Evolutionary conservation across 2,797 vertebrate species (phyloP), one percentile per base, ranked within the genome.

Genomic region (Eulemur coronatus): DNA sequence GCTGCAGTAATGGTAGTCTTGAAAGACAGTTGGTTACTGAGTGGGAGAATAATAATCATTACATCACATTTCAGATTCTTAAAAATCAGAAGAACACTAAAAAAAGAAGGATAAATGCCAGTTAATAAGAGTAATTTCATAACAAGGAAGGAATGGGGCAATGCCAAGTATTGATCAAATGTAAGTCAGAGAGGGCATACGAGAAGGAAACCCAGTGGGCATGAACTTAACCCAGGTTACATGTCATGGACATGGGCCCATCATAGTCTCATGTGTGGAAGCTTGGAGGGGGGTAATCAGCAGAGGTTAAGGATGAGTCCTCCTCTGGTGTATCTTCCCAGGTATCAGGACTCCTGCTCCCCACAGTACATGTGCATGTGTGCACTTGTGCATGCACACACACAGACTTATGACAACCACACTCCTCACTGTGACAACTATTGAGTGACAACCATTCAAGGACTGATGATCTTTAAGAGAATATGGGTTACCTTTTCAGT

Each of bases 11-110:
- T 63, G 46, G 5, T 87, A 76, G 26, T 63, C 43, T 70, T 91
- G 35, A 91, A 87, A 94, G 43, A 78, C 33, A 70, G 57, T 24
- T 91, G 30, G 78, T 87, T 76, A 82, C 52, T 48, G 24, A n/a
- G 22, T 78, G 30, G 30, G 24, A 95, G 63, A 84, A 43, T 63
- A 78, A 69, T 78, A 84, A 82, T 76, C 43, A 55, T 76, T 35
- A 70, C 30, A 69, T 88, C 33, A 84, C 18, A 70, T 76, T 63
- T 61, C 61, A 84, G 70, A 70, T 88, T 6, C 18, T 78, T 63
- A 88, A 81, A 90, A 81, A 30, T 61, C 41, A 90, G 75, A 88
- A 84, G 65, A 73, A 69, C 14, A 17, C 43, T 63, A 10, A 79
- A 65, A 35, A 52, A 73, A 48, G 28, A 63, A 50, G 57, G 11